Conservation (phyloP, 2,888 invertebrate species). For the Pteria penguin region DNA sequence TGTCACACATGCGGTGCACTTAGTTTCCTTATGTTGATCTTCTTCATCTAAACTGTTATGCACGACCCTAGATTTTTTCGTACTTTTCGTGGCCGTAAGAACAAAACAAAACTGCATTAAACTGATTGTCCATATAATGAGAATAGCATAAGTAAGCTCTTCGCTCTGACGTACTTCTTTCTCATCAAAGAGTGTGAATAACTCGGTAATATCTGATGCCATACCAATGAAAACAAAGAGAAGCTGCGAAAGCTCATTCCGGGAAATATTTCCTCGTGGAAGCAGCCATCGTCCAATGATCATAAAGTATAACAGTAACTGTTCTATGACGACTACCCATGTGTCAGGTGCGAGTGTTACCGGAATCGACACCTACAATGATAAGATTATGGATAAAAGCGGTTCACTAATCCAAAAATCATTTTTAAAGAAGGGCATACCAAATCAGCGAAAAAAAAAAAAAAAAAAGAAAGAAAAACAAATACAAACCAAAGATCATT, state of each 20-base stretch:
- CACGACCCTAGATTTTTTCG: slow-evolving; percentile 51
- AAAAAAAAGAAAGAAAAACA: no score
- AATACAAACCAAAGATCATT: no score
- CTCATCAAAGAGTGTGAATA: slow-evolving; percentile 67
- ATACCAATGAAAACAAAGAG: slow-evolving; percentile 79
- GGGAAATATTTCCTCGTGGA: slow-evolving; percentile 62
- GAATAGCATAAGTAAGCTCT: slow-evolving; percentile 82
- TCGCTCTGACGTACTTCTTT: slow-evolving; percentile 77
- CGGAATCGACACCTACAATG: slow-evolving; percentile 45
- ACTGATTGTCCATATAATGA: slow-evolving; percentile 75
- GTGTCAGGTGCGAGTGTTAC: slow-evolving; percentile 58
- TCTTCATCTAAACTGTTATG: slow-evolving; percentile 2
- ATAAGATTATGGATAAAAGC: neutral
- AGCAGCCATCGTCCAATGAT: slow-evolving; percentile 65
- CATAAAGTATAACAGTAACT: slow-evolving; percentile 61
- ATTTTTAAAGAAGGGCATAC: no score
- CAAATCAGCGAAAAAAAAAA: no score
- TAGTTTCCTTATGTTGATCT: slow-evolving; percentile 22
- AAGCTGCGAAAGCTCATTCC: slow-evolving; percentile 69
- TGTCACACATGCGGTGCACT: slow-evolving; percentile 47
- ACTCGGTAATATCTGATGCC: slow-evolving; percentile 72
- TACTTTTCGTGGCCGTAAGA: slow-evolving; percentile 60
- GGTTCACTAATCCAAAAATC: no score
- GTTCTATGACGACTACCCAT: slow-evolving; percentile 62
- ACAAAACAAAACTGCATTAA: slow-evolving; percentile 82